Evolutionary conservation across 1,140 invertebrate species (phyloP).

Genomic region (Philaenus spumarius): DNA sequence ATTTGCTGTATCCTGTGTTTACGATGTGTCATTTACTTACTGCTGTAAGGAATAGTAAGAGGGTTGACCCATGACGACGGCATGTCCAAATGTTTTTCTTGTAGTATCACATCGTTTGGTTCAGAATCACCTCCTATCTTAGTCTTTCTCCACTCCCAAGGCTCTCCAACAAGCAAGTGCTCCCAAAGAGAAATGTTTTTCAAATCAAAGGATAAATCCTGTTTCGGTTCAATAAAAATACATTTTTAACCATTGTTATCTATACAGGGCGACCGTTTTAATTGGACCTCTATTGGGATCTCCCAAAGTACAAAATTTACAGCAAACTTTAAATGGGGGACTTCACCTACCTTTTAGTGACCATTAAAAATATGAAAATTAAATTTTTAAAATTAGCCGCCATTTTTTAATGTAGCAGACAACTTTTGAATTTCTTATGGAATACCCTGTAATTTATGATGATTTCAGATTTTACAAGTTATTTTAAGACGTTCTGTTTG

Average conservation of each 20-base stretch:
- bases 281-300: too few species aligned
- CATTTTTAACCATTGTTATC: not conserved
- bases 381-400: too few species aligned
- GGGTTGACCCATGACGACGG: conserved; percentile 69
- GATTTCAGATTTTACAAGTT: too few species aligned
- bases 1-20: not conserved
- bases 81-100: conserved; percentile 72
- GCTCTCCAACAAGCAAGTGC: conserved; percentile 59
- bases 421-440: too few species aligned
- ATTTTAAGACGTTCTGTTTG: too few species aligned
- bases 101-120: conserved; percentile 43
- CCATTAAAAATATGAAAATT: too few species aligned
- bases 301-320: too few species aligned
- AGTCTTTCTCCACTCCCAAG: conserved; percentile 36
- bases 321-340: too few species aligned
- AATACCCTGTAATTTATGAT: too few species aligned
- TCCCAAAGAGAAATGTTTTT: conserved; percentile 55
- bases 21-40: conserved; percentile 37
- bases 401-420: too few species aligned
- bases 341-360: too few species aligned
- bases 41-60: conserved; percentile 56
- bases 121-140: conserved; percentile 41
- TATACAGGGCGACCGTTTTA: too few species aligned
- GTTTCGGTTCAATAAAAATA: not conserved
- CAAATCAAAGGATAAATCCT: conserved; percentile 50